Evolutionary conservation across 2,797 vertebrate species (phyloP), one percentile per base, ranked within the genome.

Genomic region (Hippoglossus hippoglossus): DNA sequence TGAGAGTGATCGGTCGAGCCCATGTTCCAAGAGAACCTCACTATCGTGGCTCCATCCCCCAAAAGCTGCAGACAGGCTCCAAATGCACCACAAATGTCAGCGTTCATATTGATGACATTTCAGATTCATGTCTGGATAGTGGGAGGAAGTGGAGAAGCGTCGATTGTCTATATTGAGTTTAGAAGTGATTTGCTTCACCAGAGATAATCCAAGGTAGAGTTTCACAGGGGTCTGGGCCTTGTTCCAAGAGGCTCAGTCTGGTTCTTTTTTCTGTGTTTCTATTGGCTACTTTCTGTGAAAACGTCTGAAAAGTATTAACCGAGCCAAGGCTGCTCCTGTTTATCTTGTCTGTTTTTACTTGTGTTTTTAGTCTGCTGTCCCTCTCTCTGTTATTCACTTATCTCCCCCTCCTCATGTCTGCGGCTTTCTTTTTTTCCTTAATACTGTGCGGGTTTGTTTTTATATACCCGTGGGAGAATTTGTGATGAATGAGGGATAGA

Each of bases 321-420:
- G 25, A 67, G 67, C 82, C 71, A 73, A 79, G 67, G 75, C 77
- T 82, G 65, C 76, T 66, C 31, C 68, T 82, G 67, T 89, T 87
- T 87, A 75, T 82, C 77, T 87, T 41, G 49, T 76, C 81, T 74
- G 63, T 63, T 72, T 78, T 55, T 41, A 62, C 58, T 71, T 63
- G 59, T 80, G 59, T 75, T 84, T 85, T 83, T n/a, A 68, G 58
- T 71, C 72, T 53, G 65, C 59, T 53, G 16, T 49, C 53, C 26
- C 26, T 58, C 51, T 13, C 64, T 81, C 52, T 76, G 58, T 69
- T 71, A 16, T 70, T 39, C 22, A 19, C 51, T 65, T 70, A 67
- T 68, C 54, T 50, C 55, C 39, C 66, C 63, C 39, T 63, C 50
- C 57, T 73, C 67, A 28, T 28, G 63, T 61, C 72, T 67, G 36